A percentile compares a stretch with the other conserved stretches of the same genome.
Evolutionary conservation across 2,888 invertebrate species (phyloP).

Genomic region (Phengaris alcon): DNA sequence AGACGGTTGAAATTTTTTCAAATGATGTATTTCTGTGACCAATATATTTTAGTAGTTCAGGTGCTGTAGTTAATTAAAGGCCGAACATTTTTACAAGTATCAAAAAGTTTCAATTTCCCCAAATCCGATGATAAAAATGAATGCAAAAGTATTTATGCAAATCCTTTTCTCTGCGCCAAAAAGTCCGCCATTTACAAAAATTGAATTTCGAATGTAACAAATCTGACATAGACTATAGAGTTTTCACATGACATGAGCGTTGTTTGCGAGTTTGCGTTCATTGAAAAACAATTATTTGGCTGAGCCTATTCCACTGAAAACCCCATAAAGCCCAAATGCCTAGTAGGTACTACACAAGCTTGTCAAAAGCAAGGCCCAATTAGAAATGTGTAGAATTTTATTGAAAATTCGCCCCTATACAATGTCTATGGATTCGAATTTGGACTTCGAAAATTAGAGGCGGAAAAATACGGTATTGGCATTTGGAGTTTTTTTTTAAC

Average conservation of each 20-base stretch:
- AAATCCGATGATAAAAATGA: not conserved
- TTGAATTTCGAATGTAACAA: conserved; percentile 21
- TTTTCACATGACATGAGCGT: conserved; percentile 16
- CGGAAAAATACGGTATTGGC: not conserved
- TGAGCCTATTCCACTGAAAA: conserved; percentile 2
- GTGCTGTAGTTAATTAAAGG: too few species aligned
- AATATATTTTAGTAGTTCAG: too few species aligned
- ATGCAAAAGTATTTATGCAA: not conserved
- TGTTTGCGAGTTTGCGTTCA: conserved; percentile 6
- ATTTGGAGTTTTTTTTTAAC: not conserved
- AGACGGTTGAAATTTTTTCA: too few species aligned
- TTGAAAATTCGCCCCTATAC: conserved; percentile 14
- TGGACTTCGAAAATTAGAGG: not conserved
- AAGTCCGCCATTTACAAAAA: conserved; percentile 9
- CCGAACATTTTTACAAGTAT: not conserved
- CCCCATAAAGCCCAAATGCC: conserved; percentile 9
- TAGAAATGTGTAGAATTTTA: conserved; percentile 25
- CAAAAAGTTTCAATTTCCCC: not conserved
- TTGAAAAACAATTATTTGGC: conserved; percentile 20
- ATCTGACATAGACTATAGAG: conserved; percentile 3
- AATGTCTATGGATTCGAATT: not conserved
- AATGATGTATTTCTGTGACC: too few species aligned
- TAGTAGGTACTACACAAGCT: not conserved
- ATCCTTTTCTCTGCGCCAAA: not conserved
- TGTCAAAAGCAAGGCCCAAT: conserved; percentile 25